These are phyloP conservation scores for Platygyra sinensis DNA, from an alignment of 64 coral and sea anemone species.

Conservation along the genomic window DNA sequence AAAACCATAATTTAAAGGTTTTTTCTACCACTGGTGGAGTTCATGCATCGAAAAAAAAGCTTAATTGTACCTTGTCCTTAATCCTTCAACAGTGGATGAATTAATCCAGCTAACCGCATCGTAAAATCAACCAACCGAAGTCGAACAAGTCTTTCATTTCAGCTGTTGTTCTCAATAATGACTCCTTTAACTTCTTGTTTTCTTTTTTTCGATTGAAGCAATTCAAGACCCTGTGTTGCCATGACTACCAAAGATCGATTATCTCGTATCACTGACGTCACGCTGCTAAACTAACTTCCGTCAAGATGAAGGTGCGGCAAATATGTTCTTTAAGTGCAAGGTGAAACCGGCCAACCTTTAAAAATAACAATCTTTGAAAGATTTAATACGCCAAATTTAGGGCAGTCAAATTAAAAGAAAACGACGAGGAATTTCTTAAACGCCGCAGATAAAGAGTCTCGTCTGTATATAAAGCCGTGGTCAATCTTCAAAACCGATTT, in stretches of 20 bases:
- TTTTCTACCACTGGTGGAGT: too few relatives aligned
- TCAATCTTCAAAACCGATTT: neutral
- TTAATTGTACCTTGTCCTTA: too few relatives aligned
- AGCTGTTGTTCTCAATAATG: neutral
- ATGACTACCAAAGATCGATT: neutral
- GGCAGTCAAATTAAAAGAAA: neutral
- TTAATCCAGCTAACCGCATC: neutral
- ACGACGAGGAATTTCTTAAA: neutral
- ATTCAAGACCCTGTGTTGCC: neutral
- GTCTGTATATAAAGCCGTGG: neutral
- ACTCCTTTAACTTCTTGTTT: neutral
- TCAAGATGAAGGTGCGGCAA: conserved; percentile 1
- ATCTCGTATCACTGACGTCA: neutral
- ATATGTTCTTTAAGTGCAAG: neutral
- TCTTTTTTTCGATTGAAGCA: too few relatives aligned
- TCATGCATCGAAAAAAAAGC: too few relatives aligned
- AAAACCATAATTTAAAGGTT: too few relatives aligned
- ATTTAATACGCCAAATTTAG: neutral
- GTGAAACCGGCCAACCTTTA: neutral
- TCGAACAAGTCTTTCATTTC: neutral
- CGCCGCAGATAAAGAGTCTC: neutral
- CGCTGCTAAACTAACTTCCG: neutral
- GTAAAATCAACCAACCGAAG: too few relatives aligned
- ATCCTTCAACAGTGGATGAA: neutral
- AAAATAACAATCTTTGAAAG: neutral